These are phyloP conservation scores for Diglossa cyanea DNA, from an alignment of 2,797 vertebrate species.

Conservation along the genomic window DNA sequence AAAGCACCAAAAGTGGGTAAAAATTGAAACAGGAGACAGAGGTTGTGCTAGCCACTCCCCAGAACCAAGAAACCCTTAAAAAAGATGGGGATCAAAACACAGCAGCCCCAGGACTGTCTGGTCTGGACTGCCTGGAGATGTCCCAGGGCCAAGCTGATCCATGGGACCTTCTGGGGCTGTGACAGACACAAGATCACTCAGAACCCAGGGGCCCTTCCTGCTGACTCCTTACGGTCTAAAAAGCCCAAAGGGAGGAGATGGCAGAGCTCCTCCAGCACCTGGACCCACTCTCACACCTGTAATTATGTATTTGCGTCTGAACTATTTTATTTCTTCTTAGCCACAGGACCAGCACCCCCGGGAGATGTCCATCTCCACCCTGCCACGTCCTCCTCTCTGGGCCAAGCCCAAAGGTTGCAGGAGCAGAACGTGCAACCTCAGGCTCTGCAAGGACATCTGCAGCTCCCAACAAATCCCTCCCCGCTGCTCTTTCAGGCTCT, in stretches of 20 bases:
- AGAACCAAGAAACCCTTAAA: not conserved
- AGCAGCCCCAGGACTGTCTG: not conserved
- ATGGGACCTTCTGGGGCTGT: not conserved
- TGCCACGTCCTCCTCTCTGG: not conserved
- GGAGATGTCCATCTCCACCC: not conserved
- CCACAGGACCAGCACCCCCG: not conserved
- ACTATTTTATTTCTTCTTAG: not conserved
- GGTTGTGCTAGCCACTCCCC: not conserved
- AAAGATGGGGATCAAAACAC: not conserved
- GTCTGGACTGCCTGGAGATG: not conserved
- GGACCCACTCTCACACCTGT: not conserved
- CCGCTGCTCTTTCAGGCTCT: conserved; percentile 8
- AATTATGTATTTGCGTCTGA: not conserved
- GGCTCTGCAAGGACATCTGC: conserved; percentile 3
- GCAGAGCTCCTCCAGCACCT: not conserved
- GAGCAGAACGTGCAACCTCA: not conserved
- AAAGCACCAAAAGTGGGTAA: not conserved
- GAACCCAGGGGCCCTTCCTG: not conserved
- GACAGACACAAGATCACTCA: accelerated
- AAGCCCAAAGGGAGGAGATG: not conserved
- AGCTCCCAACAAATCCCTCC: not conserved
- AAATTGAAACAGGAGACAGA: not conserved
- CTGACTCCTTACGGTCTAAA: not conserved
- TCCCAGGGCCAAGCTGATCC: not conserved
- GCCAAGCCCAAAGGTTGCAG: not conserved